Conservation (phyloP, 2,888 invertebrate species). For the Thereva nobilitata region DNA sequence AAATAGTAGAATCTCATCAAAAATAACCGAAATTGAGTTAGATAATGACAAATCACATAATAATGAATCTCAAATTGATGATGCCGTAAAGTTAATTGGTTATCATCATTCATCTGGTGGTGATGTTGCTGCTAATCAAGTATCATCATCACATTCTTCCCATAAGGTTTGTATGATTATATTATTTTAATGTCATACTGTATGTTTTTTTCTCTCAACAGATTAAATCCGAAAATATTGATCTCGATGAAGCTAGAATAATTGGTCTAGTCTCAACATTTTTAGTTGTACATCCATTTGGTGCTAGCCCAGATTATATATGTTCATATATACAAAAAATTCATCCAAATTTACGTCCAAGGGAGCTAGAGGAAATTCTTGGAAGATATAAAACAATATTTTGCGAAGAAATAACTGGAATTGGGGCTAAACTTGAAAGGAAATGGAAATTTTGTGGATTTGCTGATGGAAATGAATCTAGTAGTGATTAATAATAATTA, state of each 20-base stretch:
- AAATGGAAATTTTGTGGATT: conserved; percentile 81
- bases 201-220: conserved; percentile 3
- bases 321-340: conserved; percentile 88
- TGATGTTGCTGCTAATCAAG: conserved; percentile 7
- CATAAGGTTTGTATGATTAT: conserved; percentile 1
- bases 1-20: conserved; percentile 44
- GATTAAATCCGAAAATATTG: conserved; percentile 41
- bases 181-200: conserved; percentile 3
- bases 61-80: conserved; percentile 26
- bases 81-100: neutral
- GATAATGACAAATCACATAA: conserved; percentile 40
- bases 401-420: conserved; percentile 75
- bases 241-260: conserved; percentile 68
- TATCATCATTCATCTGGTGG: neutral
- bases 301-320: conserved; percentile 87
- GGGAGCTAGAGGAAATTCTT: conserved; percentile 77
- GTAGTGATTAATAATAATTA: conserved; percentile 29
- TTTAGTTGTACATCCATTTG: conserved; percentile 85
- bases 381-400: conserved; percentile 80
- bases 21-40: conserved; percentile 48
- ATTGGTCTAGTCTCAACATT: conserved; percentile 87
- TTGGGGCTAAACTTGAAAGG: conserved; percentile 83
- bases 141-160: conserved; percentile 18
- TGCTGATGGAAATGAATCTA: conserved; percentile 24
- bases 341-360: conserved; percentile 71